These are phyloP conservation scores for Pomphorhynchus laevis DNA, from an alignment of 1,140 invertebrate species.

Conservation along the genomic window DNA sequence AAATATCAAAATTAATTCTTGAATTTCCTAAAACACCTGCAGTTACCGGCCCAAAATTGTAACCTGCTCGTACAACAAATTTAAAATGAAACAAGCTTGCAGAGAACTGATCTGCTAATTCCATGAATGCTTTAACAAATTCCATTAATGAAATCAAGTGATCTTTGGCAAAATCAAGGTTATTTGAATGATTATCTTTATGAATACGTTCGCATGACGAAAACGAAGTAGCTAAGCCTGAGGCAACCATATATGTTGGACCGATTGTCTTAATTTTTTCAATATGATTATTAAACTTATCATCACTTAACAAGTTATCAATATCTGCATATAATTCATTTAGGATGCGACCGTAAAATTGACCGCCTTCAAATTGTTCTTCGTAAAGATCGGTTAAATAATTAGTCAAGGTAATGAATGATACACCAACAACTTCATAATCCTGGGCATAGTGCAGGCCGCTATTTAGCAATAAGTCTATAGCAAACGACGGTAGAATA, in stretches of 20 bases:
- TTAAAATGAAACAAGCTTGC: slow-evolving; percentile 43
- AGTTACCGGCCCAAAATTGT: slow-evolving; percentile 42
- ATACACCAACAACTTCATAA: slow-evolving; percentile 53
- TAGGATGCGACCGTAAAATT: slow-evolving; percentile 56
- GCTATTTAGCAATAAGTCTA: slow-evolving; percentile 43
- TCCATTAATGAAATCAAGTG: slow-evolving; percentile 51
- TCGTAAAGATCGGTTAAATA: slow-evolving; percentile 84
- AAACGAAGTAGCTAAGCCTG: slow-evolving; percentile 57
- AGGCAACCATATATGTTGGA: slow-evolving; percentile 79
- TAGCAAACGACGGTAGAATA: slow-evolving; percentile 67
- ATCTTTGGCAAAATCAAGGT: slow-evolving; percentile 24
- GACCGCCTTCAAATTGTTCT: slow-evolving; percentile 43
- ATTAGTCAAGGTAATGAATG: slow-evolving; percentile 71
- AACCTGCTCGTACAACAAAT: slow-evolving; percentile 38
- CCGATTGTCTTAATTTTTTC: slow-evolving; percentile 95
- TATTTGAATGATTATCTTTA: slow-evolving; percentile 15
- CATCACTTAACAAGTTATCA: slow-evolving; percentile 45
- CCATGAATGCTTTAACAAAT: slow-evolving; percentile 5
- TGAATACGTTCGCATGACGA: slow-evolving; percentile 26
- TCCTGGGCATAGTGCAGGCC: slow-evolving; percentile 41
- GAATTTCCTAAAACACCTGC: slow-evolving; percentile 77
- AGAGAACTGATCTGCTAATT: slow-evolving; percentile 45
- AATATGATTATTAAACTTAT: slow-evolving; percentile 45
- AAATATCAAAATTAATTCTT: slow-evolving; percentile 80
- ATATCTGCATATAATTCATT: slow-evolving; percentile 76